These are phyloP conservation scores for Tinamus guttatus DNA, from an alignment of 2,113 vertebrate species.

Conservation along the genomic window DNA sequence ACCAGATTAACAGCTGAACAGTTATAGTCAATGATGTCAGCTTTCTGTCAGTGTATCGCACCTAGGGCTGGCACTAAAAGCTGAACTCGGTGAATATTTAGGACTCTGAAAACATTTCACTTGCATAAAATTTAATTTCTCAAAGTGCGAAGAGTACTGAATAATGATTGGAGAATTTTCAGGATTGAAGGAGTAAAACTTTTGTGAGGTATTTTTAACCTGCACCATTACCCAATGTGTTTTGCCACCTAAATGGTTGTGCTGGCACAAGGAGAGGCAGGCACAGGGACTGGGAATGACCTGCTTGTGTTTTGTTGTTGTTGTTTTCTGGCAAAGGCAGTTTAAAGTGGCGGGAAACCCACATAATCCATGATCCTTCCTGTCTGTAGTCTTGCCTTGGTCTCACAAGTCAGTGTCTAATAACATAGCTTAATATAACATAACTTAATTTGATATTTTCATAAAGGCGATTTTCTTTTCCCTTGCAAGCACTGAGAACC, in stretches of 20 bases:
- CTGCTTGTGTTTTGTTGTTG: not conserved
- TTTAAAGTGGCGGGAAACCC: not conserved
- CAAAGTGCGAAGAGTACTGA: not conserved
- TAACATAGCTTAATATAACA: not conserved
- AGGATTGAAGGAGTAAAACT: not conserved
- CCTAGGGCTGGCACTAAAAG: not conserved
- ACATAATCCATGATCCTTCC: not conserved
- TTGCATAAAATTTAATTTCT: not conserved
- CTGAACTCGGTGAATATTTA: not conserved
- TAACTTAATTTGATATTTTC: not conserved
- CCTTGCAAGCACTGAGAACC: rapidly evolving
- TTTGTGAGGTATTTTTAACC: not conserved
- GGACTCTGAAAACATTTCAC: not conserved
- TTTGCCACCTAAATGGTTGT: not conserved
- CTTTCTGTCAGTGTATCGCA: not conserved
- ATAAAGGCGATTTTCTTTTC: not conserved
- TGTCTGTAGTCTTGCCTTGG: not conserved
- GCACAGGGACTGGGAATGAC: not conserved
- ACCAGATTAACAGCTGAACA: not conserved
- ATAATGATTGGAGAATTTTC: not conserved
- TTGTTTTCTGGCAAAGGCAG: not conserved
- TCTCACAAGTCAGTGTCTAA: not conserved
- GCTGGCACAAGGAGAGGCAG: not conserved
- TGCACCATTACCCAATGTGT: not conserved
- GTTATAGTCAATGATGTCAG: not conserved